Conservation (phyloP, 2,888 invertebrate species). For the Hetaerina titia region DNA sequence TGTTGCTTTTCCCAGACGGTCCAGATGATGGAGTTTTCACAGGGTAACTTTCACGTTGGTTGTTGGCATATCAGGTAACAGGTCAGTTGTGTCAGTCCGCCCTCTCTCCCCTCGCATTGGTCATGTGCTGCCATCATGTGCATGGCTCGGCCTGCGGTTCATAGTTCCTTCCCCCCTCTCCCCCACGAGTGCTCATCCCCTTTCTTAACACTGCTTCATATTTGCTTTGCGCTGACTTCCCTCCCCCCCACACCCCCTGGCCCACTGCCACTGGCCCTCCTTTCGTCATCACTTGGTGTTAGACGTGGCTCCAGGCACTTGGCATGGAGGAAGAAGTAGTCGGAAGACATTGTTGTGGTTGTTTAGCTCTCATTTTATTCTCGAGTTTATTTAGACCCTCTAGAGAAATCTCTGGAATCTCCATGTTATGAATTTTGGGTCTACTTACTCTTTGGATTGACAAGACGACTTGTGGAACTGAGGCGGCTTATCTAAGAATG, state of each 20-base stretch:
- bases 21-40: background rate
- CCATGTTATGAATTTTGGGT: background rate
- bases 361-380: background rate
- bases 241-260: too few species aligned
- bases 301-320: background rate
- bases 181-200: background rate
- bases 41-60: background rate
- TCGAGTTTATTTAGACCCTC: background rate
- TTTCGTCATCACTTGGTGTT: too few species aligned
- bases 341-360: background rate
- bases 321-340: background rate
- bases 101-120: background rate
- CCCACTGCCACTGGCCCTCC: too few species aligned
- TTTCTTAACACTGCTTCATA: background rate
- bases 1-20: too few species aligned
- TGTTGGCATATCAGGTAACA: background rate
- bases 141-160: conserved; percentile 36
- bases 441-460: background rate
- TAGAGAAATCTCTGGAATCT: background rate
- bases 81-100: background rate
- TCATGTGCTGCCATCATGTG: background rate
- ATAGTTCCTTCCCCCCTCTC: conserved; percentile 44
- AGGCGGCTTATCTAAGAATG: background rate
- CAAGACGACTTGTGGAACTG: background rate
- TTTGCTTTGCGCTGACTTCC: background rate